Evolutionary conservation across 2,797 vertebrate species (phyloP).

Genomic region (Spinus pinus): DNA sequence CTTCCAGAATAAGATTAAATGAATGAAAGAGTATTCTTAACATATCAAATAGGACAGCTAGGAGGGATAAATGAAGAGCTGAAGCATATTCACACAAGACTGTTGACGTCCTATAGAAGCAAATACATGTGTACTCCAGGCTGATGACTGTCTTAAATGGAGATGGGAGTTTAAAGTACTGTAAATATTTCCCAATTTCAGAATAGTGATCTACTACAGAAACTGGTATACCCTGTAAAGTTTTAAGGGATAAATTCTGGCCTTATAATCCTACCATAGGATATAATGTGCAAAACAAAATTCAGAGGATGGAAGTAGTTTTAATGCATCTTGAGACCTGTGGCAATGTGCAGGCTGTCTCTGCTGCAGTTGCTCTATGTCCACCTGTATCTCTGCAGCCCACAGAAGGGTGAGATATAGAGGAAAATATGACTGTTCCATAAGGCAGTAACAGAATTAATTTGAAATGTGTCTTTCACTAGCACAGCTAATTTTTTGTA

Average conservation of each 20-base stretch:
- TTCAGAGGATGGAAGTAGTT: background rate
- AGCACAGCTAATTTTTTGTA: background rate
- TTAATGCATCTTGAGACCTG: background rate
- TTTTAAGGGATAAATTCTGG: background rate
- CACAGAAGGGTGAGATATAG: background rate
- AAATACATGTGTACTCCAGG: background rate
- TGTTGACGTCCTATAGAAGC: background rate
- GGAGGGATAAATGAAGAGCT: background rate
- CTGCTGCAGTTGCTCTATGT: background rate
- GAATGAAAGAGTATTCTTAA: slow-evolving; percentile 24
- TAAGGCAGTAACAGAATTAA: background rate
- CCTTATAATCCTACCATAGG: background rate
- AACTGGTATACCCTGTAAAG: background rate
- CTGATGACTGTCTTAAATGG: background rate
- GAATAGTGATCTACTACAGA: background rate
- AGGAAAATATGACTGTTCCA: background rate
- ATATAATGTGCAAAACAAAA: background rate
- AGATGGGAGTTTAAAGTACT: background rate
- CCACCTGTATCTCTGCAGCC: background rate
- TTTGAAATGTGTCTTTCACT: background rate
- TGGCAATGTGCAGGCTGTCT: background rate
- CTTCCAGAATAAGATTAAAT: slow-evolving; percentile 49
- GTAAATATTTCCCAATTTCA: background rate
- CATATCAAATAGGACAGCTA: background rate
- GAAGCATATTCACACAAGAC: background rate